Evolutionary conservation across 2,113 vertebrate genomes (phyloP).

Genomic region (Nematolebias whitei): DNA sequence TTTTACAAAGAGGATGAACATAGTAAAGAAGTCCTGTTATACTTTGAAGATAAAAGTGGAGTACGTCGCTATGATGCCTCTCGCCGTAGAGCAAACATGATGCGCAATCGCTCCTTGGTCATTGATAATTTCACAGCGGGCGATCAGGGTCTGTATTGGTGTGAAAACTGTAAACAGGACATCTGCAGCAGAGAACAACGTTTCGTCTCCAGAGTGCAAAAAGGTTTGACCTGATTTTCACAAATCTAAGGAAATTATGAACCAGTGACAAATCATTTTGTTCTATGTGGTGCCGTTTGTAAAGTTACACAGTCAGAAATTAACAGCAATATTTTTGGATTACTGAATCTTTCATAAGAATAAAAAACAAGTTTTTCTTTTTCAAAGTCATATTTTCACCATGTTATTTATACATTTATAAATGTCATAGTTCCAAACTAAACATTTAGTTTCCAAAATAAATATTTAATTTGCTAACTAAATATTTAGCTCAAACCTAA

Average conservation of each 20-base stretch:
- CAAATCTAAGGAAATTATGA: neutral
- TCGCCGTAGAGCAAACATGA: neutral
- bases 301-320: no score
- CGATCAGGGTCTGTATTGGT: slow-evolving; percentile 64
- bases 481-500: no score
- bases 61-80: fast-evolving
- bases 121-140: slow-evolving; percentile 42
- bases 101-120: slow-evolving; percentile 15
- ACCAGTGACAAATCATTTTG: no score
- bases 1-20: slow-evolving; percentile 17
- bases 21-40: fast-evolving
- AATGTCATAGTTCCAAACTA: no score
- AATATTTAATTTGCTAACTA: no score
- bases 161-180: slow-evolving; percentile 25
- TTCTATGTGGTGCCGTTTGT: no score
- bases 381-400: no score
- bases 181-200: fast-evolving
- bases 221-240: slow-evolving; percentile 45
- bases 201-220: slow-evolving; percentile 19
- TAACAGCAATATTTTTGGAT: no score
- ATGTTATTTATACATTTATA: no score
- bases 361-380: no score
- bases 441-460: no score
- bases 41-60: neutral
- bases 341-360: no score